Evolutionary conservation across 1,140 invertebrate species (phyloP).

Genomic region (Conopomorpha cramerella): DNA sequence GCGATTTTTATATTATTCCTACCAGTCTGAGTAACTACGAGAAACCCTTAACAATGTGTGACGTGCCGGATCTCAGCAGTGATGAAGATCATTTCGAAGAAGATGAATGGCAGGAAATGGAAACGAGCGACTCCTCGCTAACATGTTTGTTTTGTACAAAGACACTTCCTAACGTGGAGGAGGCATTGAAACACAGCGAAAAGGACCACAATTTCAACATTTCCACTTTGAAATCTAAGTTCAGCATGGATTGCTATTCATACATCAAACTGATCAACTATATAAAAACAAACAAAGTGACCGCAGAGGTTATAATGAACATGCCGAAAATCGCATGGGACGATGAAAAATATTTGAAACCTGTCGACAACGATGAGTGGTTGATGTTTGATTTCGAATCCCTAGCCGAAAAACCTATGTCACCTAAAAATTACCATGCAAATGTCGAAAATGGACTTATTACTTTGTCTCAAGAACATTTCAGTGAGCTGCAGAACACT

Average conservation of each 20-base stretch:
- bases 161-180: slow-evolving; percentile 54
- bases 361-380: slow-evolving; percentile 80
- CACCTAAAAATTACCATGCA: slow-evolving; percentile 50
- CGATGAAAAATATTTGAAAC: slow-evolving; percentile 80
- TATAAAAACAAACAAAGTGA: slow-evolving; percentile 69
- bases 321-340: slow-evolving; percentile 66
- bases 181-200: slow-evolving; percentile 63
- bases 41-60: slow-evolving; percentile 44
- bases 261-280: slow-evolving; percentile 91
- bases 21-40: no score
- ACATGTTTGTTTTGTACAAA: slow-evolving; percentile 65
- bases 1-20: no score
- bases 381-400: slow-evolving; percentile 74
- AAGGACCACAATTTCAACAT: slow-evolving; percentile 74
- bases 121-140: slow-evolving; percentile 32
- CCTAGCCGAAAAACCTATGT: slow-evolving; percentile 26
- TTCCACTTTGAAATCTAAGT: slow-evolving; percentile 66
- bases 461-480: slow-evolving; percentile 66
- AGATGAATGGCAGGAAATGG: slow-evolving; percentile 59
- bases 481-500: slow-evolving; percentile 65
- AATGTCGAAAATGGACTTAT: slow-evolving; percentile 66
- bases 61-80: slow-evolving; percentile 52
- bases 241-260: slow-evolving; percentile 80
- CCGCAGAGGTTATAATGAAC: slow-evolving; percentile 59
- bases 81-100: slow-evolving; percentile 46